Evolutionary conservation across 2,888 invertebrate species (phyloP).

Genomic region (Standfussiana lucernea): DNA sequence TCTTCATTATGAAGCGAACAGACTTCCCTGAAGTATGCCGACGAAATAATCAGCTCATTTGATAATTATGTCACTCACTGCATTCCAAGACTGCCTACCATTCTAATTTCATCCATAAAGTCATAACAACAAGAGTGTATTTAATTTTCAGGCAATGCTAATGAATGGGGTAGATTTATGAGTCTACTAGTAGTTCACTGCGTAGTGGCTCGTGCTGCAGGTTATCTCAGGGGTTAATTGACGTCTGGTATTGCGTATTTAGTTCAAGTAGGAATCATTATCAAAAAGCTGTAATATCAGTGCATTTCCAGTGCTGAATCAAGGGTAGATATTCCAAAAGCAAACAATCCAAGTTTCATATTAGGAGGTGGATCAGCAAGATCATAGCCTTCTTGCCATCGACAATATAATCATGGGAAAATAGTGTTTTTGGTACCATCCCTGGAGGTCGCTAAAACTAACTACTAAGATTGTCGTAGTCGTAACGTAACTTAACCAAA

Average conservation of each 20-base stretch:
- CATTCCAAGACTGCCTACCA: conserved; percentile 13
- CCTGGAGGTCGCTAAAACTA: background rate
- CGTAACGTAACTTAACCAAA: background rate
- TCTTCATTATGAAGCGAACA: background rate
- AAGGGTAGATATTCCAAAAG: background rate
- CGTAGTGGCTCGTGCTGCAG: conserved; percentile 59
- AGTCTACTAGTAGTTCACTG: conserved; percentile 28
- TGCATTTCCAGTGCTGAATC: background rate
- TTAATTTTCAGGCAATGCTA: background rate
- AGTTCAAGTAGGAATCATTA: background rate
- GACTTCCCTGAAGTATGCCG: conserved; percentile 18
- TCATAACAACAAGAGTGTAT: background rate
- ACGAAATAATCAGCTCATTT: conserved; percentile 15
- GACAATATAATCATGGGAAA: background rate
- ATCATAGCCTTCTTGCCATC: background rate
- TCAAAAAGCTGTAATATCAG: background rate
- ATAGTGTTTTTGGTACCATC: background rate
- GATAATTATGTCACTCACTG: conserved; percentile 9
- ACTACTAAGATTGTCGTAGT: background rate
- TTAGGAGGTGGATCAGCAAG: too few species aligned
- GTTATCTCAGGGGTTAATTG: conserved; percentile 61
- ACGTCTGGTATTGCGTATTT: conserved; percentile 43
- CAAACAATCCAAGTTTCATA: background rate
- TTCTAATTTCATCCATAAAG: background rate
- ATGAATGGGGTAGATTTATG: conserved; percentile 46